Base-by-base conservation (phyloP, 1,140 invertebrate genomes). In the Araneus ventricosus region DNA sequence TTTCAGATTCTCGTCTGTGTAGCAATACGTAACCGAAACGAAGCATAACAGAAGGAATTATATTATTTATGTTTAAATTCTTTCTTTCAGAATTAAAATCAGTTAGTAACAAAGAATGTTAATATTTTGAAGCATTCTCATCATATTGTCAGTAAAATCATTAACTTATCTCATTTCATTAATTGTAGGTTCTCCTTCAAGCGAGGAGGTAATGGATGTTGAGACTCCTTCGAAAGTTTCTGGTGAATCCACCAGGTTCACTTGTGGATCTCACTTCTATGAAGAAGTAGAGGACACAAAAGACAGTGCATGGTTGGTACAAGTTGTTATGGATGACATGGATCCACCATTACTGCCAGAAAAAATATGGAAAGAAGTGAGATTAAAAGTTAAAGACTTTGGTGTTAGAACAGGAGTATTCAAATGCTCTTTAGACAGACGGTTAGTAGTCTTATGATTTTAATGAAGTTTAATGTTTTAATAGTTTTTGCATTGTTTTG, bases 261-360 rank as follows among this genome's bases (percentile, higher is more conserved):
- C 95, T 22, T 95, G 96, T 90, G 96, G 96, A 34, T 94, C 95
- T 90, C 95, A 96, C 94, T 96, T 96, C 94, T 95, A 95, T 93
- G 96, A 96, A 94, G 95, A 96, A 94, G 96, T 96, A 5, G 96
- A 96, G 94, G 96, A 96, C 94, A 96, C 96, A 20, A 96, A 96
- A 94, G 96, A 96, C 94, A 96, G 96, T 94, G 96, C 96, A 6
- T 96, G 96, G 96, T 92, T 96, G 20, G 95, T 96, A 0, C 96
- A 96, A 94, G 96, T 96, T 10, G 93, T 95, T 27, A 92, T 94
- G 14, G 45, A 79, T 88, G 87, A 91, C 82, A n/a, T 90, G 22
- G 61, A 93, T 37, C 70, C 94, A 45, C 94, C 94, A n/a, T 92
- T 95, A 34, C 90, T 95, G 37, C 94, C 95, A 87, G 94, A 95